Evolutionary conservation across 2,797 vertebrate species (phyloP).

Genomic region (Rhinogobio ventralis): DNA sequence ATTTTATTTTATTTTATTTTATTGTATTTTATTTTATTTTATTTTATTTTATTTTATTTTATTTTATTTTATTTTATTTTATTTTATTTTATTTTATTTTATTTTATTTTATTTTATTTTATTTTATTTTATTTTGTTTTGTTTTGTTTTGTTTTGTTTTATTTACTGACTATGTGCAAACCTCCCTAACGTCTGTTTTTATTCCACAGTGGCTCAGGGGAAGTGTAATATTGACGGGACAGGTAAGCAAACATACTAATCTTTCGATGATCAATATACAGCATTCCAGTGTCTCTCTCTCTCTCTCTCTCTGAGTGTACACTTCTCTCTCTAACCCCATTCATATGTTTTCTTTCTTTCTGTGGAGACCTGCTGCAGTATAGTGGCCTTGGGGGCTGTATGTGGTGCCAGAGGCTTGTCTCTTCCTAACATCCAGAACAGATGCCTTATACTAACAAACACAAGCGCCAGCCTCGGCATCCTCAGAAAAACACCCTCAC

Average conservation of each 20-base stretch:
- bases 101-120: too few species aligned
- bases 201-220: slow-evolving; percentile 36
- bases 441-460: slow-evolving; percentile 85
- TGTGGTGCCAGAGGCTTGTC: slow-evolving; percentile 70
- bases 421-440: slow-evolving; percentile 80
- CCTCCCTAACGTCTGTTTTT: slow-evolving; percentile 14
- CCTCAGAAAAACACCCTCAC: slow-evolving; percentile 61
- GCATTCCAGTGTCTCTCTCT: slow-evolving; percentile 19
- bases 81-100: background rate
- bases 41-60: too few species aligned
- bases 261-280: slow-evolving; percentile 55
- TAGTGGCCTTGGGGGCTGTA: slow-evolving; percentile 58
- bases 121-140: too few species aligned
- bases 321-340: slow-evolving; percentile 23
- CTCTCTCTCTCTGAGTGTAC: slow-evolving; percentile 4
- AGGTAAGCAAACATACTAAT: slow-evolving; percentile 54
- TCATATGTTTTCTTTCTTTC: slow-evolving; percentile 31
- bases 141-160: background rate
- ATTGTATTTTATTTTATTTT: too few species aligned
- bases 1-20: background rate
- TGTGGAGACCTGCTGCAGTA: slow-evolving; percentile 68
- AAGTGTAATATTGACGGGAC: slow-evolving; percentile 42
- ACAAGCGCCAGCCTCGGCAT: slow-evolving; percentile 69
- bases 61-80: too few species aligned
- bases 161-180: slow-evolving; percentile 4